Evolutionary conservation across 2,888 invertebrate genomes (phyloP).

Genomic region (Dorcus hopei): DNA sequence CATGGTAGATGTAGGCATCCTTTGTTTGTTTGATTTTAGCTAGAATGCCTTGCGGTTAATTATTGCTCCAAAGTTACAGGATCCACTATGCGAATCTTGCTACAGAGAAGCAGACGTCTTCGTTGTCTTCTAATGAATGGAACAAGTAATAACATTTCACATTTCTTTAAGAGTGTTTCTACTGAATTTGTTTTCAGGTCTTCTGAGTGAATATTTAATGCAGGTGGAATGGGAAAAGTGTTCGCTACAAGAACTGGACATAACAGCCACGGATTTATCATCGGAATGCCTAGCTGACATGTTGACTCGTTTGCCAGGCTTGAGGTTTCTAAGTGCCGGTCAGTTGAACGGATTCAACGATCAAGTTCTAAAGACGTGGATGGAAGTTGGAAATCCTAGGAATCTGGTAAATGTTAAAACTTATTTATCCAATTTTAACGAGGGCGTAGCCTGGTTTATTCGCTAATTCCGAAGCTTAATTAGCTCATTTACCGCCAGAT

Average conservation of each 20-base stretch:
- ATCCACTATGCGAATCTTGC: slow-evolving; percentile 88
- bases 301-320: slow-evolving; percentile 78
- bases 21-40: slow-evolving; percentile 52
- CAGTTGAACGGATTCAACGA: slow-evolving; percentile 98
- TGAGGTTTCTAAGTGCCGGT: slow-evolving; percentile 90
- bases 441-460: too few relatives aligned
- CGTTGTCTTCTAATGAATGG: slow-evolving; percentile 94
- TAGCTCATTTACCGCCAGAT: too few relatives aligned
- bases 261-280: slow-evolving; percentile 94
- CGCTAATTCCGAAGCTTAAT: too few relatives aligned
- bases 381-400: slow-evolving; percentile 77
- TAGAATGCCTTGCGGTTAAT: slow-evolving; percentile 96
- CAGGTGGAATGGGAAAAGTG: slow-evolving; percentile 96
- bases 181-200: slow-evolving; percentile 54
- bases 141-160: slow-evolving; percentile 64
- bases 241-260: slow-evolving; percentile 90
- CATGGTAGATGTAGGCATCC: too few relatives aligned
- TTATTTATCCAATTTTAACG: neutral
- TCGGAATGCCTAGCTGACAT: slow-evolving; percentile 92
- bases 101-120: slow-evolving; percentile 89
- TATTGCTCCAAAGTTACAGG: slow-evolving; percentile 97
- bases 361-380: slow-evolving; percentile 86
- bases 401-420: slow-evolving; percentile 42
- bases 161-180: slow-evolving; percentile 6
- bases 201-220: slow-evolving; percentile 90